Conservation (phyloP, 2,113 vertebrate species). For the Caretta caretta region DNA sequence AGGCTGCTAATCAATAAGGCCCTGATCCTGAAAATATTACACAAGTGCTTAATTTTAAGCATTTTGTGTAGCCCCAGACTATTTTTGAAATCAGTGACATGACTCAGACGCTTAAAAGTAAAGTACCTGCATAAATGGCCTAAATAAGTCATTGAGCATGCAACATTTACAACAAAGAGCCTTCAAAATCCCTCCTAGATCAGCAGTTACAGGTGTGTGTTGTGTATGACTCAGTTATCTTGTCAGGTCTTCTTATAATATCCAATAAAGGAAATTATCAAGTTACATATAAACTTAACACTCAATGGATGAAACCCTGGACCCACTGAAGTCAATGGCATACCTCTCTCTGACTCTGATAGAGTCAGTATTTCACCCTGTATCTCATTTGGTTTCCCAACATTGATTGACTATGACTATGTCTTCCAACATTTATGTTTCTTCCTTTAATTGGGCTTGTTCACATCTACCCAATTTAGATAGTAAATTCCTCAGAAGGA, state of each 20-base stretch:
- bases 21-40: not conserved
- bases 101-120: not conserved
- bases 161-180: not conserved
- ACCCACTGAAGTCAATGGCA: not conserved
- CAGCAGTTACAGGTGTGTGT: rapidly evolving
- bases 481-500: not conserved
- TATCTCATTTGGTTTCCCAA: not conserved
- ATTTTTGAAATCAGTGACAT: not conserved
- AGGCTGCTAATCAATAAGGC: rapidly evolving
- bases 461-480: rapidly evolving
- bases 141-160: not conserved
- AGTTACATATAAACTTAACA: rapidly evolving
- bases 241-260: not conserved
- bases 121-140: not conserved
- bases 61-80: rapidly evolving
- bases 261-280: not conserved
- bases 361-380: not conserved
- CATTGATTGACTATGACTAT: not conserved
- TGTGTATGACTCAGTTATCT: not conserved
- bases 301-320: not conserved
- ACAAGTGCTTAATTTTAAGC: not conserved
- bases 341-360: not conserved
- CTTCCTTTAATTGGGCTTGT: not conserved
- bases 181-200: not conserved
- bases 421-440: not conserved